phyloP scores from a whole-genome alignment of 2,113 vertebrate species.

The Oreamnos americanus region DNA sequence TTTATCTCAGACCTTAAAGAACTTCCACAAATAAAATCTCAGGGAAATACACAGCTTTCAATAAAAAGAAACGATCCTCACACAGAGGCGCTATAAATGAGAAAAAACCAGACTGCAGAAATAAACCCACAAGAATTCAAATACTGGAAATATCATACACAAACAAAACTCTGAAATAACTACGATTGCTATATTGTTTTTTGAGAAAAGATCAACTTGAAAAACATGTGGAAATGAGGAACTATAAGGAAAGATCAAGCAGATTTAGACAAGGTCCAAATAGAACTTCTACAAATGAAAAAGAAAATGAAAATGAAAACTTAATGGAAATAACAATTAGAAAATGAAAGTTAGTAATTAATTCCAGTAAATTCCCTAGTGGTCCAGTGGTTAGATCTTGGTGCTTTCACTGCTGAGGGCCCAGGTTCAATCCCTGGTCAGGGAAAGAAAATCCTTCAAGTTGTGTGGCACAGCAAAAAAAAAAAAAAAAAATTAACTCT shows the following conservation, averaged over 20 bases:
- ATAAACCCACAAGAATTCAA: not conserved
- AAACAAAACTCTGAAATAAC: not conserved
- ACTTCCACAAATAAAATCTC: not conserved
- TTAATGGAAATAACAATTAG: not conserved
- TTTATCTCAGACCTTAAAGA: constrained; percentile 12
- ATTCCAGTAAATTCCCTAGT: not conserved
- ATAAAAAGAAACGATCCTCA: not conserved
- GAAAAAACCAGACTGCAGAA: not conserved
- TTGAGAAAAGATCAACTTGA: not conserved
- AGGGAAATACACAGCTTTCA: not conserved
- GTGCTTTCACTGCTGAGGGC: not conserved
- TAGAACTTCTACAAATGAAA: not conserved
- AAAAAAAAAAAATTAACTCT: not conserved
- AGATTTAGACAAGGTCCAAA: not conserved
- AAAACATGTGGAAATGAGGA: not conserved
- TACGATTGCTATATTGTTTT: not conserved
- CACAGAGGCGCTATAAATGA: not conserved
- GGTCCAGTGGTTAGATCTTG: not conserved
- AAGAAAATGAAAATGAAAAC: not conserved
- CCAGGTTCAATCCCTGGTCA: not conserved
- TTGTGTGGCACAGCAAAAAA: not conserved
- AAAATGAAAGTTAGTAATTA: constrained; percentile 18
- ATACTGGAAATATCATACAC: not conserved
- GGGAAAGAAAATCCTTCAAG: not conserved
- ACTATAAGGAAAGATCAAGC: not conserved